Evolutionary conservation across 2,888 invertebrate species (phyloP), one percentile per base, ranked within the genome.

Genomic region (Apantesis nais): DNA sequence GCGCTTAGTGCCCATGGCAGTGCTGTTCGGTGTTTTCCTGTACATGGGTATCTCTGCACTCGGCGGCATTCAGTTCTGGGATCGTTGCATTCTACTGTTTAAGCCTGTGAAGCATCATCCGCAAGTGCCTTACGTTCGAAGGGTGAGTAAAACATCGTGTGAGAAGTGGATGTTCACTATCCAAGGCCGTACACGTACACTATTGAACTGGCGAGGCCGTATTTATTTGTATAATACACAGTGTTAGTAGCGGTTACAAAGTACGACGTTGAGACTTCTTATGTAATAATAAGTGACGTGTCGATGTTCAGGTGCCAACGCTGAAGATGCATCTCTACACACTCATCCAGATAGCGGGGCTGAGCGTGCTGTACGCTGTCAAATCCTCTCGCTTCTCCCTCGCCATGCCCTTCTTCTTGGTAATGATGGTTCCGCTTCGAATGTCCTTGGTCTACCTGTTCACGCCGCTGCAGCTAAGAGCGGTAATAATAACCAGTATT

Each of bases 21-120:
- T 99, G 68, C 96, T 99, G 34, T 98, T 99, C 88, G 99, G 99
- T 34, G 98, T 99, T 41, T 99, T 99, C 94, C 96, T 99, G 29
- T 99, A 99, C 93, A 98, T 98, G 98, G 99, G 99, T 69, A 97
- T 99, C 76, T 98, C 99, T 0, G 98, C 99, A 9, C 97, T 99
- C 83, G 97, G 97, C 83, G 99, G 99, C 74, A 98, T 99, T 34
- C 99, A 99, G 92, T 96, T 99, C 88, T 98, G 99, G 92, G 98
- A 99, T 84, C 96, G 99, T 72, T 95, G 98, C 79, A 96, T 98
- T 82, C 95, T 99, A 65, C 96, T 99, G 80, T 97, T 99, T 87
- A 98, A 99, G 97, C 99, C 99, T 0, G 98, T 98, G 14, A 99
- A 99, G 91, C 98, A 99, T 92, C 99, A 99, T 92, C 99, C 99